A percentile compares a stretch with the other conserved stretches of the same genome.
Conservation (phyloP, 2,113 vertebrate genomes). For the Pipra filicauda region DNA sequence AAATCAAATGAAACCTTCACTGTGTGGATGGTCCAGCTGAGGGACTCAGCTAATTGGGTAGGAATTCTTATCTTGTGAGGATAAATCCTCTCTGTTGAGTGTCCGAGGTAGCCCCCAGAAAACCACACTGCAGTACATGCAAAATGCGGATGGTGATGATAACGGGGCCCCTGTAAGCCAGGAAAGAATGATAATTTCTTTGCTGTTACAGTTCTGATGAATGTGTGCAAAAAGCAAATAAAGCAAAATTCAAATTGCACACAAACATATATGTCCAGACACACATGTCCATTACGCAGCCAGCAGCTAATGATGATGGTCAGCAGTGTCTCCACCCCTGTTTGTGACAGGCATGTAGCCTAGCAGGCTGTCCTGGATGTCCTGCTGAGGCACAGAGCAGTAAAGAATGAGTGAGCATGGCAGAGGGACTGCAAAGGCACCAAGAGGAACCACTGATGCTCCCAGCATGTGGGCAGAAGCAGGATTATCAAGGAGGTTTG, state of each 20-base stretch:
- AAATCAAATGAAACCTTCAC: neutral
- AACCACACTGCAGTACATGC: neutral
- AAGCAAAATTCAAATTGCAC: neutral
- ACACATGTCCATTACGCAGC: rapidly evolving
- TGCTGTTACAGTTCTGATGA: neutral
- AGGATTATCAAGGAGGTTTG: neutral
- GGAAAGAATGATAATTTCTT: neutral
- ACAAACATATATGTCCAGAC: neutral
- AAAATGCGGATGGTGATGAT: neutral
- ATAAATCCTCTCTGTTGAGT: neutral
- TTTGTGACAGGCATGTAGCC: rapidly evolving
- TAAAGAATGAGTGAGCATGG: rapidly evolving
- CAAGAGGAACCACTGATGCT: neutral
- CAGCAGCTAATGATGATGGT: neutral
- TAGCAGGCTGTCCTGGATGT: neutral
- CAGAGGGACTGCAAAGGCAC: neutral
- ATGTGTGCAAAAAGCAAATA: neutral
- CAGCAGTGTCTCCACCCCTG: neutral
- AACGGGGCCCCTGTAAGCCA: neutral
- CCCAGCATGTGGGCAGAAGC: neutral
- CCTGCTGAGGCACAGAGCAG: rapidly evolving
- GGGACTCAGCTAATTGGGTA: neutral
- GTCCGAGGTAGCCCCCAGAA: neutral
- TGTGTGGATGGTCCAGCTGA: neutral
- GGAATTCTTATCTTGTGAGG: neutral